These are phyloP conservation scores for Patella caerulea DNA, from an alignment of 2,888 invertebrate genomes.

Conservation along the genomic window DNA sequence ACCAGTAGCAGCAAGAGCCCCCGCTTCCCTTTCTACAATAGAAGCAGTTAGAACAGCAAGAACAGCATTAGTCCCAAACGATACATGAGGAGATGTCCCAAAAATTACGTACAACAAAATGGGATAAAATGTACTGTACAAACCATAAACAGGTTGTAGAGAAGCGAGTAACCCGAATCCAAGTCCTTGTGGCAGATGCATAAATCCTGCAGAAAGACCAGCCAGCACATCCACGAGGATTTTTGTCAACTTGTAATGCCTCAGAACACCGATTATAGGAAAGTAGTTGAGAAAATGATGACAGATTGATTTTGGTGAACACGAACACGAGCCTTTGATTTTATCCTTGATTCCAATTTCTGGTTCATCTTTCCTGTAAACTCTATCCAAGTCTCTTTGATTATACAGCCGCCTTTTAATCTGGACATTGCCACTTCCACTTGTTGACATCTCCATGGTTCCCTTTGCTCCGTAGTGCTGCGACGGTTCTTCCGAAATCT, in stretches of 20 bases:
- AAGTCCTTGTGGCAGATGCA: slow-evolving; percentile 66
- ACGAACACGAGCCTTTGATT: slow-evolving; percentile 3
- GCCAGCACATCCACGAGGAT: slow-evolving; percentile 53
- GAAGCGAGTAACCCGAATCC: slow-evolving; percentile 60
- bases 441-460: too few species aligned
- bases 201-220: slow-evolving; percentile 60
- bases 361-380: slow-evolving; percentile 12
- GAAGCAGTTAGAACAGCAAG: slow-evolving; percentile 60
- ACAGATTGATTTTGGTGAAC: slow-evolving; percentile 17
- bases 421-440: too few species aligned
- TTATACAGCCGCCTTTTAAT: slow-evolving; percentile 18
- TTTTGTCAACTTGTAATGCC: slow-evolving; percentile 22
- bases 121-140: slow-evolving; percentile 61
- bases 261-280: slow-evolving; percentile 17
- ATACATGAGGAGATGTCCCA: slow-evolving; percentile 56
- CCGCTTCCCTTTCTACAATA: slow-evolving; percentile 42
- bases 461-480: too few species aligned
- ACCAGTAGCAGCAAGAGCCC: slow-evolving; percentile 12
- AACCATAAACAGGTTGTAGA: slow-evolving; percentile 55
- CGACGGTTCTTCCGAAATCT: too few species aligned
- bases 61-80: slow-evolving; percentile 63
- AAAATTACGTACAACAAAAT: slow-evolving; percentile 59
- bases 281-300: slow-evolving; percentile 14
- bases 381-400: slow-evolving; percentile 6
- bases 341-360: not conserved